Base-by-base conservation (phyloP, 2,113 vertebrate species). In the Neotragus moschatus region DNA sequence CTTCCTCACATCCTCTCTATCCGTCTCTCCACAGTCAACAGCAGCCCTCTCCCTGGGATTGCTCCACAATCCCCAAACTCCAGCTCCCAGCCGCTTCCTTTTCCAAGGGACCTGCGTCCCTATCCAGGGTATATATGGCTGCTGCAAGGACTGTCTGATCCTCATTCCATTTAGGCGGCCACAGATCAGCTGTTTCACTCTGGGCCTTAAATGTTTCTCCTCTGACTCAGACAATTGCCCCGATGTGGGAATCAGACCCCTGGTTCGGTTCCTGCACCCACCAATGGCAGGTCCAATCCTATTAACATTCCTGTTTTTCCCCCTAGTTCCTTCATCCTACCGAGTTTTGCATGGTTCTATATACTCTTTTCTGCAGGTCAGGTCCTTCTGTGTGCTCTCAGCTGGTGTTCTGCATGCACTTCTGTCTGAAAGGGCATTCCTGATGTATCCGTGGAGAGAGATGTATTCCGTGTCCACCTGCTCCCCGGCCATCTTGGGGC, bases 201-300 rank as follows among this genome's bases (percentile, higher is more conserved):
- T 36, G 9, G 21, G 66, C 66, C n/a, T 70, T 70, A 36, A 70
- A 70, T 70, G 10, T 70, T 70, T 70, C 66, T 70, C 19, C 63
- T 70, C 19, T 39, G n/a, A 70, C n/a, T 70, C 66, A 70, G n/a
- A 70, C 66, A 70, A 3, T 23, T 39, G 66, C 19, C 66, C 19
- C 1, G 0, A 6, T 70, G 66, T 70, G 17, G 9, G n/a, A 2
- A 36, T 70, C 17, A 1, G 17, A 70, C 63, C n/a, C n/a, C n/a
- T 70, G 66, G n/a, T 39, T 39, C n/a, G 6, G 19, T 23, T 70
- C n/a, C 16, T 15, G 16, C 4, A 5, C 33, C 61, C 3, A 30
- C 60, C 12, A 13, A 60, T 12, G 58, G 58, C 58, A 30, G 60
- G 60, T 61, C 60, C 60, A 61, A 26, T 60, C 26, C 26, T 61